phyloP scores from a whole-genome alignment of 2,113 vertebrate species.

The Typhlomys cinereus region DNA sequence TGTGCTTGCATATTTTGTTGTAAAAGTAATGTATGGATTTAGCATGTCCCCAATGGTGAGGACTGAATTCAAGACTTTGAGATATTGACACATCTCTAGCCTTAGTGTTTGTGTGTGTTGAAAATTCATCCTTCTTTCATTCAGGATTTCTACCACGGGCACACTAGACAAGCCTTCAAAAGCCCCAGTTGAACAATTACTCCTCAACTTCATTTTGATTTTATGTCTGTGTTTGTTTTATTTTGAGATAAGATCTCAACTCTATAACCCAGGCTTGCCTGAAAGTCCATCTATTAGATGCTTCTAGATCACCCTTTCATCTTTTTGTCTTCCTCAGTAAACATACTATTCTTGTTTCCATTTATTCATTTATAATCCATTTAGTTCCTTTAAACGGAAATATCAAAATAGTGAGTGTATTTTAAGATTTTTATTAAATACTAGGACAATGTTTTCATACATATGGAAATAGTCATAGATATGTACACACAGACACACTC shows the following conservation, averaged over 20 bases:
- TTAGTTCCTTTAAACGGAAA: conserved; percentile 16
- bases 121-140: conserved; percentile 25
- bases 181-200: not conserved
- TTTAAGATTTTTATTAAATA: conserved; percentile 21
- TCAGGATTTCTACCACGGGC: not conserved
- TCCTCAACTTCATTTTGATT: not conserved
- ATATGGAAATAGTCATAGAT: too few relatives aligned
- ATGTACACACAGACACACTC: too few relatives aligned
- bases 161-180: conserved; percentile 5
- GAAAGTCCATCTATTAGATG: not conserved
- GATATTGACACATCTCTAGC: too few relatives aligned
- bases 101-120: not conserved
- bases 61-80: too few relatives aligned
- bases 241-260: too few relatives aligned
- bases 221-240: too few relatives aligned
- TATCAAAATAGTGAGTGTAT: not conserved
- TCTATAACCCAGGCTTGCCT: too few relatives aligned
- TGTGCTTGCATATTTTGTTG: not conserved
- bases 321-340: not conserved
- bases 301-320: not conserved
- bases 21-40: not conserved
- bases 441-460: not conserved
- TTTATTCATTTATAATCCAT: conserved; percentile 37
- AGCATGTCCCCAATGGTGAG: not conserved
- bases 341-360: not conserved